Conservation (phyloP, 2,797 vertebrate genomes). For the Eurystomus glaucurus region DNA sequence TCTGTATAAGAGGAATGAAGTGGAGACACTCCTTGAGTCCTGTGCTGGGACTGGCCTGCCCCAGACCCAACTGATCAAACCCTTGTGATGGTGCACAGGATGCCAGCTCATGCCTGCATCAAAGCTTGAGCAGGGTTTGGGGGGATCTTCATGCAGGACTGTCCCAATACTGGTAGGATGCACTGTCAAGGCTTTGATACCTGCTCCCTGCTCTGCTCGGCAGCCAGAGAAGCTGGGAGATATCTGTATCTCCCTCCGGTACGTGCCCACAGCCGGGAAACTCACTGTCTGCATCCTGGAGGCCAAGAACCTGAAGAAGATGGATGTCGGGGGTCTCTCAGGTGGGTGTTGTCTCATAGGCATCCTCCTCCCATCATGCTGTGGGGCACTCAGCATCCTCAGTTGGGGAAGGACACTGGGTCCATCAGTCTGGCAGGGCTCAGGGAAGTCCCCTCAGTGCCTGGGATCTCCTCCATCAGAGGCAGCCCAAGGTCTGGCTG, state of each 20-base stretch:
- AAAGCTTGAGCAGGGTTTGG: not conserved
- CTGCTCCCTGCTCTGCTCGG: not conserved
- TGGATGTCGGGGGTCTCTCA: conserved; percentile 98
- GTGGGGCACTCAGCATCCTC: not conserved
- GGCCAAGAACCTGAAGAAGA: conserved; percentile 99
- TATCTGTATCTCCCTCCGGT: conserved; percentile 97
- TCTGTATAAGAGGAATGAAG: not conserved
- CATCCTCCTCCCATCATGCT: rapidly evolving
- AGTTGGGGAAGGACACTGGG: not conserved
- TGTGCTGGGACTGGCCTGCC: not conserved
- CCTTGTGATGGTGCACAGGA: not conserved
- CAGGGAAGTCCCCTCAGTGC: not conserved
- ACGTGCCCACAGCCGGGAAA: conserved; percentile 96
- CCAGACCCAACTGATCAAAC: not conserved
- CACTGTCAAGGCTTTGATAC: not conserved
- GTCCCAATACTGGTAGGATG: rapidly evolving
- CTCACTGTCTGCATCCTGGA: conserved; percentile 98
- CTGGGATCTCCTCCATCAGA: not conserved
- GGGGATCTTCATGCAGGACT: rapidly evolving
- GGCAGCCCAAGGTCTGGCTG: not conserved
- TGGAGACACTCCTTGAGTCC: not conserved
- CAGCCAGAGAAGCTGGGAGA: conserved; percentile 98
- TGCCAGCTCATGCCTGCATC: not conserved
- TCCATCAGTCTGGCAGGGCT: not conserved
- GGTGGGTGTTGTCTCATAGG: conserved; percentile 77